Evolutionary conservation across 53 echinoderm and acorn worm genomes (phyloP).

Genomic region (Henricia sp.): DNA sequence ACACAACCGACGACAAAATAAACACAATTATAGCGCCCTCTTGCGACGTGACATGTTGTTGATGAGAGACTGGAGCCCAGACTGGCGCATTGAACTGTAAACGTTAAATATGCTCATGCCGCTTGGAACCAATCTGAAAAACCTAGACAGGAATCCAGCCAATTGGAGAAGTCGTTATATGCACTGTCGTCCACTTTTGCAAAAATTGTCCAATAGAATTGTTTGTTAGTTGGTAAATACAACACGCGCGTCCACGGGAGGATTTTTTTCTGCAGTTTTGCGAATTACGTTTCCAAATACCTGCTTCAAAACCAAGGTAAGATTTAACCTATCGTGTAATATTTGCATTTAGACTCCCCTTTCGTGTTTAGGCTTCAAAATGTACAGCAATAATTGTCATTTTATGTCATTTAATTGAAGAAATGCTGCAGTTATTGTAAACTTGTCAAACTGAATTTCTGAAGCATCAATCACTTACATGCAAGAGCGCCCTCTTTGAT

Average conservation of each 20-base stretch:
- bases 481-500: too few relatives aligned
- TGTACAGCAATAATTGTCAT: too few relatives aligned
- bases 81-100: neutral
- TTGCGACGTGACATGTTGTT: neutral
- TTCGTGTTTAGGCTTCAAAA: neutral
- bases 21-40: slow-evolving; percentile 34
- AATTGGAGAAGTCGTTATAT: slow-evolving; percentile 12
- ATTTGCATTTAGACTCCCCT: neutral
- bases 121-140: slow-evolving; percentile 24
- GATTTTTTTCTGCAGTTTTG: neutral
- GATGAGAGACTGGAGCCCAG: neutral
- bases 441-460: slow-evolving; percentile 2
- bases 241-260: neutral
- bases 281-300: neutral
- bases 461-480: too few relatives aligned
- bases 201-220: slow-evolving; percentile 12
- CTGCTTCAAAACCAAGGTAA: neutral
- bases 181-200: neutral
- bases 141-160: neutral
- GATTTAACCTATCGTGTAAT: neutral
- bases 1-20: too few relatives aligned
- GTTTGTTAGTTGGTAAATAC: neutral
- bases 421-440: too few relatives aligned
- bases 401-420: neutral
- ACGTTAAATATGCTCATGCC: too few relatives aligned